Evolutionary conservation across 2,797 vertebrate species (phyloP).

Genomic region (Manis crassicaudata): DNA sequence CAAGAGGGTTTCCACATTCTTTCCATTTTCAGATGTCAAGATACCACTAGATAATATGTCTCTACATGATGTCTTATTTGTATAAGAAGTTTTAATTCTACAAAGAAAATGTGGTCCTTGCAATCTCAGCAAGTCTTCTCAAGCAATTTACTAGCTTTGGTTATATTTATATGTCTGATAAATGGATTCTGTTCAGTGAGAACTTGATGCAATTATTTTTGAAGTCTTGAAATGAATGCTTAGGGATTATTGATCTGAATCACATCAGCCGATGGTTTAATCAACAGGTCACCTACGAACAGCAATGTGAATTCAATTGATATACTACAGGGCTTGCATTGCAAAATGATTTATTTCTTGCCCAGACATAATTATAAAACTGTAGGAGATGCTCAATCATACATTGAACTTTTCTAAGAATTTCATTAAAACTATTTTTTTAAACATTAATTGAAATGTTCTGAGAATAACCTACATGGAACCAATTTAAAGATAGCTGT

Average conservation of each 20-base stretch:
- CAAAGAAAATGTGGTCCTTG: conserved; percentile 10
- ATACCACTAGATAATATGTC: background rate
- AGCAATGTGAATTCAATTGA: conserved; percentile 64
- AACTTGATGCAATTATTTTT: conserved; percentile 69
- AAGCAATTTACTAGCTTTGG: background rate
- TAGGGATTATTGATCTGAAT: conserved; percentile 66
- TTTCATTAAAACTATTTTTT: conserved; percentile 68
- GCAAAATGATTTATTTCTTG: conserved; percentile 74
- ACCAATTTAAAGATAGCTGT: conserved; percentile 34
- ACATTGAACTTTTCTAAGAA: conserved; percentile 51
- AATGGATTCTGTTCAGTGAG: conserved; percentile 47
- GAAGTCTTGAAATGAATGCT: conserved; percentile 53
- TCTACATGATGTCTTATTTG: conserved; percentile 22
- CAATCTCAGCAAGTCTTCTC: conserved; percentile 9
- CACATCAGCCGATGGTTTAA: conserved; percentile 65
- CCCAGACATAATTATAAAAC: conserved; percentile 73
- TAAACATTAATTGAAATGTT: conserved; percentile 70
- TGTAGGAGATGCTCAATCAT: conserved; percentile 65
- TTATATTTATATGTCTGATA: conserved; percentile 56
- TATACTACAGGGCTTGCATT: conserved; percentile 53
- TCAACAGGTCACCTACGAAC: conserved; percentile 70
- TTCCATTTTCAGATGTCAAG: conserved; percentile 7
- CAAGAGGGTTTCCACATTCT: background rate
- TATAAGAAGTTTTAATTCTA: conserved; percentile 32
- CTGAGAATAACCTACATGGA: conserved; percentile 29